phyloP scores from a whole-genome alignment of 2,888 invertebrate genomes.

The Cacoxenus indagator region DNA sequence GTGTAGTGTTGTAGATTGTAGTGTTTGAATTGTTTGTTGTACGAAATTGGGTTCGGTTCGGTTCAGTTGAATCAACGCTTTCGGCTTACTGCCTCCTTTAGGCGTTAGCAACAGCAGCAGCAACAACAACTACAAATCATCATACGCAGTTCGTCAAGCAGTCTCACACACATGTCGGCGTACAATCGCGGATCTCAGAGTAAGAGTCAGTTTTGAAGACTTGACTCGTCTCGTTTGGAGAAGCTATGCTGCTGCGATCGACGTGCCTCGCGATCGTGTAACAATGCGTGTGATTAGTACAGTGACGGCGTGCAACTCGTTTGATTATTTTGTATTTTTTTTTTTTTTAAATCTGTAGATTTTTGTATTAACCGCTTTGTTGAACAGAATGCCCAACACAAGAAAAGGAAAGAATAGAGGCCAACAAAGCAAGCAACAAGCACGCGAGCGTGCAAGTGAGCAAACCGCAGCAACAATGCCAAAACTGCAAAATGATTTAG shows the following conservation, averaged over 20 bases:
- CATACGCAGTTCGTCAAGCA: background rate
- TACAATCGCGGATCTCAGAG: constrained; percentile 14
- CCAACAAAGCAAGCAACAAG: constrained; percentile 6
- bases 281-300: constrained; percentile 65
- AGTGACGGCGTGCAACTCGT: constrained; percentile 60
- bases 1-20: too few species aligned
- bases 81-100: background rate
- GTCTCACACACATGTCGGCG: background rate
- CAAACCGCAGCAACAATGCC: background rate
- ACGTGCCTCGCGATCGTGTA: constrained; percentile 52
- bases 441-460: too few species aligned
- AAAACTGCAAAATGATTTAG: constrained; percentile 61
- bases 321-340: constrained; percentile 24
- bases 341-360: constrained; percentile 6
- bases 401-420: background rate
- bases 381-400: constrained; percentile 51
- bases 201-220: background rate
- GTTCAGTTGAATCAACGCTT: background rate
- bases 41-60: background rate
- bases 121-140: constrained; percentile 1
- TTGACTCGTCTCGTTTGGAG: background rate
- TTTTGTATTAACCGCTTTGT: constrained; percentile 27
- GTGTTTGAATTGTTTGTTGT: too few species aligned
- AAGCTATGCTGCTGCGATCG: background rate
- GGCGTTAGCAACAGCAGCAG: background rate